Evolutionary conservation across 2,797 vertebrate species (phyloP).

Genomic region (Astyanax mexicanus): DNA sequence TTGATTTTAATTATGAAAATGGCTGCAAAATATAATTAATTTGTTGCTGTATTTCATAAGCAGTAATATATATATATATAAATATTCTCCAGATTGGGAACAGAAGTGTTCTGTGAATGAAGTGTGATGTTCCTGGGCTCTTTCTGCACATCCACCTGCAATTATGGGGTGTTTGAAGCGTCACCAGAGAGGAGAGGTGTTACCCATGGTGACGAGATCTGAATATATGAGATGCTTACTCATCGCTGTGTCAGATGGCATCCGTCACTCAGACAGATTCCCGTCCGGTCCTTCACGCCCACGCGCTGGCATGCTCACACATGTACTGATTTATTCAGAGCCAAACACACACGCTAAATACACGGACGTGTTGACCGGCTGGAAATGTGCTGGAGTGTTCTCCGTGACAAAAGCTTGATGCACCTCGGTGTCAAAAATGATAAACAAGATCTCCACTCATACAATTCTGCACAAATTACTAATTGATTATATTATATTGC

Average conservation of each 20-base stretch:
- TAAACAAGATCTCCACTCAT: too few relatives aligned
- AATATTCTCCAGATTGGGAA: slow-evolving; percentile 23
- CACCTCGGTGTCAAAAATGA: too few relatives aligned
- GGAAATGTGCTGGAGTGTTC: too few relatives aligned
- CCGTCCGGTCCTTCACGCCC: neutral
- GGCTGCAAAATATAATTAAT: neutral
- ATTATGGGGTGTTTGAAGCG: slow-evolving; percentile 28
- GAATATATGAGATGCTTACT: slow-evolving; percentile 30
- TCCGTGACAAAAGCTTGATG: too few relatives aligned
- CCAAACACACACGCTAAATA: neutral
- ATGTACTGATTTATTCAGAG: neutral
- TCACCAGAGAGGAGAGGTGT: neutral
- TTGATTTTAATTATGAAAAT: neutral
- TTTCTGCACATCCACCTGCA: slow-evolving; percentile 28
- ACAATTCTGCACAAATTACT: too few relatives aligned
- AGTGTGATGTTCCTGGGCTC: slow-evolving; percentile 20
- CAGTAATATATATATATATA: slow-evolving; percentile 22
- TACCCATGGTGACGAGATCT: slow-evolving; percentile 16
- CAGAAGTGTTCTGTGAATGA: slow-evolving; percentile 17
- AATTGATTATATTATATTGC: too few relatives aligned
- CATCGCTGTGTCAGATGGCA: slow-evolving; percentile 30
- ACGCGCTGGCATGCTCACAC: neutral
- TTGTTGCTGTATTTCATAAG: neutral
- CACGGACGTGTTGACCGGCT: too few relatives aligned
- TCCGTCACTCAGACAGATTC: slow-evolving; percentile 1